Percentiles rank a stretch among this genome's conserved stretches.
These are phyloP conservation scores for Plusia festucae DNA, from an alignment of 2,888 invertebrate species.

Conservation along the genomic window DNA sequence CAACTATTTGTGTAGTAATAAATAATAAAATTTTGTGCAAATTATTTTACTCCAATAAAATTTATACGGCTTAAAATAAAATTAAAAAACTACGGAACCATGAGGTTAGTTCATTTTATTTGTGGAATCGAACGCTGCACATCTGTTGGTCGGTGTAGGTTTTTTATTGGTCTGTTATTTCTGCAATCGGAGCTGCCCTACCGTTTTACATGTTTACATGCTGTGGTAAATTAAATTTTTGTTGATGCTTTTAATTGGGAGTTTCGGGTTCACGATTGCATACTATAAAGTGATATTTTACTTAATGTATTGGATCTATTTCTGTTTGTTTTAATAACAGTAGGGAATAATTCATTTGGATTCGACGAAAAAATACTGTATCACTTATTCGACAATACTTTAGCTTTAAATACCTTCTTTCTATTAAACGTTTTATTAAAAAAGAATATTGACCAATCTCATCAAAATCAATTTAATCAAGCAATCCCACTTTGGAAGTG, in stretches of 20 bases:
- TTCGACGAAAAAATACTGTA: neutral
- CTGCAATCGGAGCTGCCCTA: slow-evolving; percentile 74
- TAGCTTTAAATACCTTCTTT: no score
- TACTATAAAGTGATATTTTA: neutral
- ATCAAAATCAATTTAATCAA: neutral
- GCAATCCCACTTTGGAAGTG: neutral
- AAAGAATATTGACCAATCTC: neutral
- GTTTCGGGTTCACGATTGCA: slow-evolving; percentile 41
- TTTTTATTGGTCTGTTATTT: slow-evolving; percentile 83
- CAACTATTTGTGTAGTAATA: no score
- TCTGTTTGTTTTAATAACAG: neutral
- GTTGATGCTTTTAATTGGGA: slow-evolving; percentile 53
- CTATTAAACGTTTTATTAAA: neutral
- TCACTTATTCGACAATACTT: no score
- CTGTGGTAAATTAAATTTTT: slow-evolving; percentile 61
- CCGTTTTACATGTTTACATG: slow-evolving; percentile 74
- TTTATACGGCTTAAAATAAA: slow-evolving; percentile 7
- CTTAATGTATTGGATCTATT: slow-evolving; percentile 2
- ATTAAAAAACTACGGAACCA: slow-evolving; percentile 27
- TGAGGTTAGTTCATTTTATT: slow-evolving; percentile 33
- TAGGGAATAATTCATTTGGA: neutral
- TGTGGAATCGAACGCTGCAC: slow-evolving; percentile 73
- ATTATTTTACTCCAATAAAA: neutral
- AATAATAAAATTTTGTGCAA: neutral
- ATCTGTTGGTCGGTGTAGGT: slow-evolving; percentile 76